These are phyloP conservation scores for Podocnemis expansa DNA, from an alignment of 2,113 vertebrate species.

Conservation along the genomic window DNA sequence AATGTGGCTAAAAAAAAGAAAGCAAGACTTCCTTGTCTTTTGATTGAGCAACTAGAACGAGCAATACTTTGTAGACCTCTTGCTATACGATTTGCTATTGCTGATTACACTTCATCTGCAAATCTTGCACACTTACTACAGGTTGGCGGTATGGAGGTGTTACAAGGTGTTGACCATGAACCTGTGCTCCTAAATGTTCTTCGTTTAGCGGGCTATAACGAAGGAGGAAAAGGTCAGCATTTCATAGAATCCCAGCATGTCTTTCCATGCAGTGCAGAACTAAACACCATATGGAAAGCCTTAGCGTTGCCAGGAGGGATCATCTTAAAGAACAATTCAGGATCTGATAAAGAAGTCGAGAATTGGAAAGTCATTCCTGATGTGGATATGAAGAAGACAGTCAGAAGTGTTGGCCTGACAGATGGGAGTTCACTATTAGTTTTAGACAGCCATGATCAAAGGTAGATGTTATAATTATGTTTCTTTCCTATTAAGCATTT, in stretches of 20 bases:
- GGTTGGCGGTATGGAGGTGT: constrained; percentile 84
- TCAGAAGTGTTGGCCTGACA: constrained; percentile 83
- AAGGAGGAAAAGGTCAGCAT: constrained; percentile 53
- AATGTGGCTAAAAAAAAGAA: neutral
- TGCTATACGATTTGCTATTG: neutral
- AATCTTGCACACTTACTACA: constrained; percentile 48
- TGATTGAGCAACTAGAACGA: fast-evolving
- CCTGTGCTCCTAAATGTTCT: constrained; percentile 88
- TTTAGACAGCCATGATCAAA: constrained; percentile 81
- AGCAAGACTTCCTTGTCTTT: neutral
- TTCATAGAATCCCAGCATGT: constrained; percentile 60
- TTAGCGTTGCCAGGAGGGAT: constrained; percentile 73
- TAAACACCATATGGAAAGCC: constrained; percentile 60
- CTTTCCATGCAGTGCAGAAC: constrained; percentile 67
- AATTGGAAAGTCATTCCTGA: constrained; percentile 83
- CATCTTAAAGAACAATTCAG: constrained; percentile 58
- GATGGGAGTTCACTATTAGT: constrained; percentile 87
- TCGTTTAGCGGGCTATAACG: constrained; percentile 64
- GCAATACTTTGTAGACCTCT: neutral
- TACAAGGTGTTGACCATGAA: constrained; percentile 83
- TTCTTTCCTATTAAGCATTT: neutral
- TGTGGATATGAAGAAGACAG: constrained; percentile 83
- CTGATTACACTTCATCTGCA: neutral
- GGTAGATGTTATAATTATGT: constrained; percentile 70
- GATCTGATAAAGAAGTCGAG: constrained; percentile 21